These are phyloP conservation scores for Hippocampus barbouri DNA, from an alignment of 2,113 vertebrate species.

Conservation along the genomic window DNA sequence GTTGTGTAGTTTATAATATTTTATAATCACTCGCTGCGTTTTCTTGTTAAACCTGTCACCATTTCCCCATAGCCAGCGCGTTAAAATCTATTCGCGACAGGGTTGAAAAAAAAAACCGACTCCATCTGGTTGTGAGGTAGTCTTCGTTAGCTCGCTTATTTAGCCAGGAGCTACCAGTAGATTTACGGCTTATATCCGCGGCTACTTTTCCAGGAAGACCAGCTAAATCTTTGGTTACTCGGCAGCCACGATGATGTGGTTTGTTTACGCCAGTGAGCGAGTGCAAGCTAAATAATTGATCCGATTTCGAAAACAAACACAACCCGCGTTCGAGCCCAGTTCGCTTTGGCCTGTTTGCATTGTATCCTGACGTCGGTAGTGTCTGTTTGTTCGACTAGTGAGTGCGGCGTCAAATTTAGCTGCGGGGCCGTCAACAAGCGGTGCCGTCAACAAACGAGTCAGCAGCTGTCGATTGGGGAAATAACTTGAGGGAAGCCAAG, in stretches of 20 bases:
- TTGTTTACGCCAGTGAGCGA: conserved; percentile 1
- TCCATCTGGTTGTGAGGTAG: conserved; percentile 32
- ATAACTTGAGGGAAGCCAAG: conserved; percentile 15
- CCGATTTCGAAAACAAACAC: conserved; percentile 9
- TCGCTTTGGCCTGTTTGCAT: conserved; percentile 58
- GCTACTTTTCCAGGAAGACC: conserved; percentile 43
- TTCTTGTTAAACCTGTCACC: neutral
- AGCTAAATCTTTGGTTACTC: conserved; percentile 31
- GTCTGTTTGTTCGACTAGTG: conserved; percentile 5
- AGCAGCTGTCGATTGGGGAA: conserved; percentile 32
- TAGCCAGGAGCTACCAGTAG: conserved; percentile 62
- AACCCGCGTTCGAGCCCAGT: conserved; percentile 31
- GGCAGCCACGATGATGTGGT: conserved; percentile 47
- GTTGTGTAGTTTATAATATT: neutral
- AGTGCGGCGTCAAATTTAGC: conserved; percentile 13
- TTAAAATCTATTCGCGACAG: conserved; percentile 8
- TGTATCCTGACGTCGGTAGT: conserved; percentile 34
- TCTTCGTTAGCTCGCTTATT: conserved; percentile 52
- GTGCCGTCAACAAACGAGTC: conserved; percentile 10
- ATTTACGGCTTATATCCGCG: conserved; percentile 62
- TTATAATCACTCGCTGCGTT: neutral
- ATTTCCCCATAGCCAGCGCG: neutral
- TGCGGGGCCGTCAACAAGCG: conserved; percentile 13
- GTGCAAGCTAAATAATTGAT: conserved; percentile 24
- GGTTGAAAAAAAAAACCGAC: conserved; percentile 10